Evolutionary conservation across 2,888 invertebrate species (phyloP).

Genomic region (Calameuta pallipes): DNA sequence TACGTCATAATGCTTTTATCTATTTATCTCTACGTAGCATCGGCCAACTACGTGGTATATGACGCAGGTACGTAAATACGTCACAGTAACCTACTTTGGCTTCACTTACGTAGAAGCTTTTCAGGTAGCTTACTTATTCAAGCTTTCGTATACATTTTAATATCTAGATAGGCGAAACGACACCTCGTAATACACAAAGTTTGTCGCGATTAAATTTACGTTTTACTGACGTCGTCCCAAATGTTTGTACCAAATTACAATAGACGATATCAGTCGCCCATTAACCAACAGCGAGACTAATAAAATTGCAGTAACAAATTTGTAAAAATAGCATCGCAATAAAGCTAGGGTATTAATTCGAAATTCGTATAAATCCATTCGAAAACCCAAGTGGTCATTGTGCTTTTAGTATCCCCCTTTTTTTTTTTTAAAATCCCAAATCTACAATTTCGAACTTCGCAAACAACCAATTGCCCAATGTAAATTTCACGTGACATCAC

Average conservation of each 20-base stretch:
- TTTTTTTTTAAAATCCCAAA: neutral
- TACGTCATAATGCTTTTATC: neutral
- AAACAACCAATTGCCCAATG: conserved; percentile 29
- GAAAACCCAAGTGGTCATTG: neutral
- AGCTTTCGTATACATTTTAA: neutral
- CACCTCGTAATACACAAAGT: neutral
- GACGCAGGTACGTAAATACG: neutral
- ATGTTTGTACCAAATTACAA: neutral
- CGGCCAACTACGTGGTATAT: neutral
- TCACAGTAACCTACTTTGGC: neutral
- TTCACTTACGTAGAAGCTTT: neutral
- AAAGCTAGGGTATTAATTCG: neutral
- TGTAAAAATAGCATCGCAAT: neutral
- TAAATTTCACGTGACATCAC: conserved; percentile 31
- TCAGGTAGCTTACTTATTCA: neutral
- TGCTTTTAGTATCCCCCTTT: neutral
- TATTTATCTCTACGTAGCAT: neutral
- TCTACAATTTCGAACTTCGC: neutral
- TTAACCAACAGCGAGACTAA: neutral
- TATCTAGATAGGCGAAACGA: neutral
- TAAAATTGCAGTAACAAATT: neutral
- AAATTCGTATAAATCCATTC: neutral
- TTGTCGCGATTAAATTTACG: neutral
- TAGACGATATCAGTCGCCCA: neutral
- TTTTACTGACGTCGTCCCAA: neutral